Conservation (phyloP, 23 tunicate genomes). For the Clavelina lepadiformis region DNA sequence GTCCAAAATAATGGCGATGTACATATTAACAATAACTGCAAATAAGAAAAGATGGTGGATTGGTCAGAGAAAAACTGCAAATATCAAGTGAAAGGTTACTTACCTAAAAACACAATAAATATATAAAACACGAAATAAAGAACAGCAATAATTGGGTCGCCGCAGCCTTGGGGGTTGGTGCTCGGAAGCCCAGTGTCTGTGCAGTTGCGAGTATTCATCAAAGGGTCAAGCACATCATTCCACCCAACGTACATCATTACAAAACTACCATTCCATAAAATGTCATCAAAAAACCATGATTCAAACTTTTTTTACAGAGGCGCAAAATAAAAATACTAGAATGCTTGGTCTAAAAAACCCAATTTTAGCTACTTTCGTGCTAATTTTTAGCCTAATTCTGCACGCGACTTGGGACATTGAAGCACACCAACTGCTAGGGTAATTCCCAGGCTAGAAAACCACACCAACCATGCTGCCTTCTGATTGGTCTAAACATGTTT, state of each 20-base stretch:
- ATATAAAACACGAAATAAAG: slow-evolving; percentile 67
- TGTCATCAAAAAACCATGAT: no score
- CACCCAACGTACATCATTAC: slow-evolving; percentile 95
- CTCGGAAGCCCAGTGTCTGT: not conserved
- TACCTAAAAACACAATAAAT: slow-evolving; percentile 86
- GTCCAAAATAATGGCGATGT: slow-evolving; percentile 92
- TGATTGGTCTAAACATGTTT: no score
- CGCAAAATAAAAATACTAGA: no score
- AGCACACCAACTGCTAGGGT: no score
- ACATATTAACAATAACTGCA: slow-evolving; percentile 94
- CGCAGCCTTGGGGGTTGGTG: slow-evolving; percentile 47
- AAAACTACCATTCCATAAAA: no score
- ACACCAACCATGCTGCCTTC: no score
- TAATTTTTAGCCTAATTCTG: no score
- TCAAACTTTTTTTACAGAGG: no score
- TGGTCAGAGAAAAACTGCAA: not conserved
- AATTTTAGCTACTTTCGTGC: no score
- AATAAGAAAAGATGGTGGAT: not conserved
- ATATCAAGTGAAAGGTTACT: slow-evolving; percentile 7
- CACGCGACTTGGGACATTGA: no score
- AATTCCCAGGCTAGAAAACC: no score
- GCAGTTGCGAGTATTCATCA: slow-evolving; percentile 71
- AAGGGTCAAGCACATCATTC: slow-evolving; percentile 95
- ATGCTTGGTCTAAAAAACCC: no score
- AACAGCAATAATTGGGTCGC: slow-evolving; percentile 55